Evolutionary conservation across 2,888 invertebrate genomes (phyloP).

Genomic region (Cantharis nigra): DNA sequence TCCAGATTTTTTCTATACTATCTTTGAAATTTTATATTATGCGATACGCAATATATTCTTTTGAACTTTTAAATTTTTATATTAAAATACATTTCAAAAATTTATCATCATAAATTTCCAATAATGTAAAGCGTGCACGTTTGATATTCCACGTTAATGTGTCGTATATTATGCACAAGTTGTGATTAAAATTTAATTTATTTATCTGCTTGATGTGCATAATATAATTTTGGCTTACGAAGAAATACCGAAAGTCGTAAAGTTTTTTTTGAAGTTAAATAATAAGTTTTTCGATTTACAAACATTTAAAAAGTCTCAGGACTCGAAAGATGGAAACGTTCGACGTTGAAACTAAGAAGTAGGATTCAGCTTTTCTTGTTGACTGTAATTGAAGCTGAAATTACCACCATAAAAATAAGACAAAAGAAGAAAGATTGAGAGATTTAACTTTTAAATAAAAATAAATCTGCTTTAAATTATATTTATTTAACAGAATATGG

Average conservation of each 20-base stretch:
- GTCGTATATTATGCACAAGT: background rate
- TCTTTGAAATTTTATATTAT: slow-evolving; percentile 2
- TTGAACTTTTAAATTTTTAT: background rate
- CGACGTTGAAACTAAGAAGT: background rate
- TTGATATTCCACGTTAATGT: background rate
- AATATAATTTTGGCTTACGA: background rate
- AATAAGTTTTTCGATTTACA: background rate
- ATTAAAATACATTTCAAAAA: background rate
- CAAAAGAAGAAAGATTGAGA: background rate
- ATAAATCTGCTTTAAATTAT: background rate
- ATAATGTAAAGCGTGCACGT: background rate
- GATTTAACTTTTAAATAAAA: background rate
- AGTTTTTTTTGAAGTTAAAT: background rate
- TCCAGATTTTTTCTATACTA: slow-evolving; percentile 2
- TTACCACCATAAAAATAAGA: background rate
- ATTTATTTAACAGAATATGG: background rate
- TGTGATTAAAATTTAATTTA: background rate
- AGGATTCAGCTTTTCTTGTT: background rate
- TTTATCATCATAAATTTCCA: background rate
- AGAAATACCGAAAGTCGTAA: background rate
- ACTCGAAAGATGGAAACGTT: background rate
- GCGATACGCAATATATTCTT: slow-evolving; percentile 2
- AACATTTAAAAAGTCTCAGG: background rate
- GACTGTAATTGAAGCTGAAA: background rate
- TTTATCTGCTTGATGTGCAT: background rate